These are phyloP conservation scores for Drosophila antonietae DNA, from an alignment of 2,888 invertebrate species.

Conservation along the genomic window DNA sequence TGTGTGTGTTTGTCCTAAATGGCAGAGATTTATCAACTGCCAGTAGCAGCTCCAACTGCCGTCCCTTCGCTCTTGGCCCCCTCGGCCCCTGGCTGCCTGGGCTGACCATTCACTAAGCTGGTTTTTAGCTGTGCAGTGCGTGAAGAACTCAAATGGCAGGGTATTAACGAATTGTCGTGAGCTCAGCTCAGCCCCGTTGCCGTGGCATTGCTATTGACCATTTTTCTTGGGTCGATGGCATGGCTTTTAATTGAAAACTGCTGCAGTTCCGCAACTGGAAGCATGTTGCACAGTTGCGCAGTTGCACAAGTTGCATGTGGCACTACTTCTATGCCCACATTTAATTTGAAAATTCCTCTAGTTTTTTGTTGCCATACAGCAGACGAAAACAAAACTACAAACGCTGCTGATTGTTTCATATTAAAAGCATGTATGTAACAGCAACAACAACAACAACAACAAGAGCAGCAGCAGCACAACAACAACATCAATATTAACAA, in stretches of 20 bases:
- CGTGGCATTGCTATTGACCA: slow-evolving; percentile 52
- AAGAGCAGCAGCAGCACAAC: slow-evolving; percentile 47
- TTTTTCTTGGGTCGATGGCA: slow-evolving; percentile 73
- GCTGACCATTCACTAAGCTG: slow-evolving; percentile 25
- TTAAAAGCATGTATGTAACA: slow-evolving; percentile 71
- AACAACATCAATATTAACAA: slow-evolving; percentile 62
- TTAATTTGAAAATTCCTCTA: slow-evolving; percentile 71
- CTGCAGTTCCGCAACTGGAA: slow-evolving; percentile 55
- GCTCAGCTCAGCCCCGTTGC: slow-evolving; percentile 23
- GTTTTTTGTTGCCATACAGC: slow-evolving; percentile 54
- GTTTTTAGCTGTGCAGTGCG: slow-evolving; percentile 68
- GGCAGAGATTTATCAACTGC: slow-evolving; percentile 73
- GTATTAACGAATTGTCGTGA: slow-evolving; percentile 82
- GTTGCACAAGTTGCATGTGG: slow-evolving; percentile 43
- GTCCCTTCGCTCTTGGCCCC: slow-evolving; percentile 9
- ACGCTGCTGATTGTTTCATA: slow-evolving; percentile 77
- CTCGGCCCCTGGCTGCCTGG: not conserved
- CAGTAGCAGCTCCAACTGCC: slow-evolving; percentile 38
- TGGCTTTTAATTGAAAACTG: slow-evolving; percentile 84
- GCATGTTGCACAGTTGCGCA: slow-evolving; percentile 22
- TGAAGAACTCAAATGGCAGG: slow-evolving; percentile 81
- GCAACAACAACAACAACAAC: slow-evolving; percentile 14
- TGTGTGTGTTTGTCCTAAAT: slow-evolving; percentile 71
- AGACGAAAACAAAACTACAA: slow-evolving; percentile 76
- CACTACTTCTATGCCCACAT: slow-evolving; percentile 65